Evolutionary conservation across 92 coral and sea anemone genomes (phyloP).

Genomic region (Nematostella vectensis): DNA sequence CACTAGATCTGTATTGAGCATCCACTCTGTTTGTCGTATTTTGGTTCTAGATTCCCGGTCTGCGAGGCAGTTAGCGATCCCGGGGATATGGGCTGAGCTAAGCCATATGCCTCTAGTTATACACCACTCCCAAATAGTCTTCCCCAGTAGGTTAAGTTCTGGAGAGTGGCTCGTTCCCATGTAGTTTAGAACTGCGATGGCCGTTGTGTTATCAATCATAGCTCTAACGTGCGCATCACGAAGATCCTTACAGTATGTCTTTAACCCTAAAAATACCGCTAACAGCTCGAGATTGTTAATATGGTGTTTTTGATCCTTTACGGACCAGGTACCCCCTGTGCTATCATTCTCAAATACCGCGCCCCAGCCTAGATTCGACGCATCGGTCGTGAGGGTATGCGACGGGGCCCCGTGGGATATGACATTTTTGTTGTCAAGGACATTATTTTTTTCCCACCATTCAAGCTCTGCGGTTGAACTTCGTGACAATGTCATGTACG

Average conservation of each 20-base stretch:
- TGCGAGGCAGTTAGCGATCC: slow-evolving; percentile 19
- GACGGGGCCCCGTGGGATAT: background rate
- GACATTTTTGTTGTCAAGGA: background rate
- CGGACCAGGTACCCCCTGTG: background rate
- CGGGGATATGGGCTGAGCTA: slow-evolving; percentile 38
- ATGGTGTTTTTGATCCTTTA: slow-evolving; percentile 7
- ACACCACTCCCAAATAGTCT: too few species aligned
- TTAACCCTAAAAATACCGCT: slow-evolving; percentile 2
- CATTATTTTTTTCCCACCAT: slow-evolving; percentile 20
- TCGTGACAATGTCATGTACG: slow-evolving; percentile 7
- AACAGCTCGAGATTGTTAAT: slow-evolving; percentile 2
- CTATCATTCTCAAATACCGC: background rate
- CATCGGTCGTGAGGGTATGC: background rate
- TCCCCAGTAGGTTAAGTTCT: too few species aligned
- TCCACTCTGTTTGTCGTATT: slow-evolving; percentile 19
- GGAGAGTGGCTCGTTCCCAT: too few species aligned
- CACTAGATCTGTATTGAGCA: slow-evolving; percentile 23
- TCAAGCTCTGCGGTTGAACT: background rate
- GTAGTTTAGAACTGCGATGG: too few species aligned
- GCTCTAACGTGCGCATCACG: slow-evolving; percentile 9
- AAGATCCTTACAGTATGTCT: too few species aligned
- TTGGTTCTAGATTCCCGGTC: too few species aligned
- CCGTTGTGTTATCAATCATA: slow-evolving; percentile 20
- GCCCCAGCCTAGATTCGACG: background rate
- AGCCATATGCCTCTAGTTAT: slow-evolving; percentile 14